These are phyloP conservation scores for Yasuhikotakia modesta DNA, from an alignment of 2,797 vertebrate species.

Conservation along the genomic window DNA sequence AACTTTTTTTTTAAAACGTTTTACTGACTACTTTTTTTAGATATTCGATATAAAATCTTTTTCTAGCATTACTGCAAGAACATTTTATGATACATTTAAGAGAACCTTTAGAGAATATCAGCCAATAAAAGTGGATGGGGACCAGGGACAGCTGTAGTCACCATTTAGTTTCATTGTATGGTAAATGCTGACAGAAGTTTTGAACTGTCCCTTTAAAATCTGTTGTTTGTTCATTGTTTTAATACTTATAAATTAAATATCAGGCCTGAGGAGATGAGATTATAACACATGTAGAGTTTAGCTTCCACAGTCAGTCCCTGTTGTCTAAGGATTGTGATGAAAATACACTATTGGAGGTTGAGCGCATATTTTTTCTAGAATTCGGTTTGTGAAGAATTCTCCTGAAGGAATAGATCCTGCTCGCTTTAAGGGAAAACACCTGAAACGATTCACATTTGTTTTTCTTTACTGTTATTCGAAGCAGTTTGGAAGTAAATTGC, in stretches of 20 bases:
- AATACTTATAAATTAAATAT: not conserved
- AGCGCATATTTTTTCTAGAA: not conserved
- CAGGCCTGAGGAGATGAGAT: not conserved
- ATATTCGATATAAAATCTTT: too few species aligned
- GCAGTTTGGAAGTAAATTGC: slow-evolving; percentile 51
- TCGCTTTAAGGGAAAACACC: slow-evolving; percentile 31
- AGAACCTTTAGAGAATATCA: too few species aligned
- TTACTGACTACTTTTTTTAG: too few species aligned
- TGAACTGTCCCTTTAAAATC: not conserved
- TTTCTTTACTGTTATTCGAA: slow-evolving; percentile 30
- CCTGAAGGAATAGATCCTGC: not conserved
- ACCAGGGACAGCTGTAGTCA: not conserved
- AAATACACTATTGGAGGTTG: not conserved
- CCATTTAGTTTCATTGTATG: not conserved
- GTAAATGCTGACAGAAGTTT: not conserved
- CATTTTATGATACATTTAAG: too few species aligned
- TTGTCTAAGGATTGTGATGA: not conserved
- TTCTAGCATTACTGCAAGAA: too few species aligned
- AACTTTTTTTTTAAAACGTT: too few species aligned
- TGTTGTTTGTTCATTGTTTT: not conserved
- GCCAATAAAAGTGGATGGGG: not conserved
- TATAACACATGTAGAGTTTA: not conserved
- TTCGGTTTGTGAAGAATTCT: not conserved
- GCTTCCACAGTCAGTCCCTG: slow-evolving; percentile 2
- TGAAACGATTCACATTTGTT: slow-evolving; percentile 24